Evolutionary conservation across 2,113 vertebrate genomes (phyloP).

Genomic region (Propithecus coquereli): DNA sequence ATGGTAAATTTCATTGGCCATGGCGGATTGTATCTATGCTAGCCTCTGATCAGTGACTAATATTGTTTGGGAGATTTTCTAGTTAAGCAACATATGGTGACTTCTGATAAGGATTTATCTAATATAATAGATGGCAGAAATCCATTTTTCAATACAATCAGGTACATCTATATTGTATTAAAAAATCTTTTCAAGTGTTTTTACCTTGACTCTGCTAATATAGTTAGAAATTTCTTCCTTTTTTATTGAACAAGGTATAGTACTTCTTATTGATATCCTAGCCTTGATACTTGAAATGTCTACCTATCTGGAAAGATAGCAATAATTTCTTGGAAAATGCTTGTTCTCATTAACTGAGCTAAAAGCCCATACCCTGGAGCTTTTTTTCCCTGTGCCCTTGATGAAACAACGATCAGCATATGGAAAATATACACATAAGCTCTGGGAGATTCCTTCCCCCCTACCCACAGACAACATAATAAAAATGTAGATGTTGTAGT

Average conservation of each 20-base stretch:
- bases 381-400: neutral
- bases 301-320: neutral
- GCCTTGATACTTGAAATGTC: neutral
- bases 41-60: conserved; percentile 55
- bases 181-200: conserved; percentile 28
- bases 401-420: neutral
- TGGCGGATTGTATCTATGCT: conserved; percentile 16
- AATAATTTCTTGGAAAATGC: neutral
- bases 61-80: conserved; percentile 34
- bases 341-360: neutral
- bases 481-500: neutral
- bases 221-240: neutral
- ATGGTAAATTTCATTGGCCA: conserved; percentile 27
- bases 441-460: neutral
- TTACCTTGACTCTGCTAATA: neutral
- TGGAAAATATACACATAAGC: neutral
- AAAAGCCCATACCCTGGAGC: neutral
- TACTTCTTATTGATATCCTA: neutral
- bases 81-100: conserved; percentile 42
- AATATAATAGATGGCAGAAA: neutral
- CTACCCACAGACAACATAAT: neutral
- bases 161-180: conserved; percentile 18
- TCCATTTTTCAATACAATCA: conserved; percentile 35
- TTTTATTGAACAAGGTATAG: neutral
- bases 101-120: conserved; percentile 58